Conservation (phyloP, 1,140 invertebrate species). For the Episyrphus balteatus region DNA sequence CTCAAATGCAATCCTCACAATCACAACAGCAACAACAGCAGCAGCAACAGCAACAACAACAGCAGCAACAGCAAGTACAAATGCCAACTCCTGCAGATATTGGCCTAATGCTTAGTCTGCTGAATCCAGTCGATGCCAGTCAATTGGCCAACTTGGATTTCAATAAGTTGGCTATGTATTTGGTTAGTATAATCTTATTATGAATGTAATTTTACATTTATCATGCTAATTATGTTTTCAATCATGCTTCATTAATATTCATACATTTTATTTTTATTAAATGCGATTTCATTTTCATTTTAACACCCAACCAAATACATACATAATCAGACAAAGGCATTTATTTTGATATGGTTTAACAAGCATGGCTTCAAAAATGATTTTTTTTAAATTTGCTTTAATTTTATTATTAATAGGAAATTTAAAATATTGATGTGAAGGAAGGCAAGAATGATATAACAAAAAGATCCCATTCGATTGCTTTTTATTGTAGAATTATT, state of each 20-base stretch:
- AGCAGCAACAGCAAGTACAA: constrained; percentile 15
- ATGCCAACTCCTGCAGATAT: constrained; percentile 36
- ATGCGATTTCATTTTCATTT: constrained; percentile 22
- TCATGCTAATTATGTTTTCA: neutral
- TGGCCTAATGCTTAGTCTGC: constrained; percentile 31
- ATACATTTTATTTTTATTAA: constrained; percentile 12
- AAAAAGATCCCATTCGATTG: no score
- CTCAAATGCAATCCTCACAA: constrained; percentile 6
- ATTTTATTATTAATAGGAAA: neutral
- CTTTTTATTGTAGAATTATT: no score
- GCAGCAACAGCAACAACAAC: constrained; percentile 14
- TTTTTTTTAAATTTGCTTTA: neutral
- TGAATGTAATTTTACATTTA: no score
- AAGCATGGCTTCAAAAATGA: constrained; percentile 4
- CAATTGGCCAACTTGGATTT: constrained; percentile 50
- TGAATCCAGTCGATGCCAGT: constrained; percentile 41
- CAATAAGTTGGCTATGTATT: constrained; percentile 60
- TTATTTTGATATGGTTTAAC: no score
- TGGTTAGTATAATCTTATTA: constrained; percentile 47
- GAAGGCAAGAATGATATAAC: no score
- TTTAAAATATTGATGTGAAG: no score
- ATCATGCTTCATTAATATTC: neutral
- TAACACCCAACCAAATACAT: constrained; percentile 5
- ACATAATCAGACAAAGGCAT: no score
- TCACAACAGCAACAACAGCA: constrained; percentile 10